Conservation (phyloP, 2,113 vertebrate species). For the Tringa solitaria region DNA sequence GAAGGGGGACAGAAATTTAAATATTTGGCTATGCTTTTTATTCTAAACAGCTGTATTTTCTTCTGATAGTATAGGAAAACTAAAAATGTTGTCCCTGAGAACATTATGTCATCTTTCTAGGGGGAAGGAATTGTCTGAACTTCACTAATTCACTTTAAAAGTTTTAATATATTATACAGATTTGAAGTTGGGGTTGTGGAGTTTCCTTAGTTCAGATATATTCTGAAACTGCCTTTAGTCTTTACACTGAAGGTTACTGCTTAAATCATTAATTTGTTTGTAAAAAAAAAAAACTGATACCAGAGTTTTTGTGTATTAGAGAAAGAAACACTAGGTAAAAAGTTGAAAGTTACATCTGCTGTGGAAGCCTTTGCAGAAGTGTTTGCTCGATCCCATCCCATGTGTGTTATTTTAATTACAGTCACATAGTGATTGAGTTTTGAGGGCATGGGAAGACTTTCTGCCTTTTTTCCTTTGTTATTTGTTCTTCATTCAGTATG, state of each 20-base stretch:
- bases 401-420: not conserved
- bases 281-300: not conserved
- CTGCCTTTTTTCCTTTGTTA: not conserved
- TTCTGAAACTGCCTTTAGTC: not conserved
- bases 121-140: not conserved
- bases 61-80: not conserved
- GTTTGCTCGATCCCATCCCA: not conserved
- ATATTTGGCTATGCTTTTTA: not conserved
- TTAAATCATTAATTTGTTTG: not conserved
- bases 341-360: not conserved
- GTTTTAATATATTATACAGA: not conserved
- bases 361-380: not conserved
- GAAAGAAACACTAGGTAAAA: not conserved
- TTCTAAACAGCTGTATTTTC: not conserved
- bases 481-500: not conserved
- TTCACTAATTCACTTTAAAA: not conserved
- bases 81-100: not conserved
- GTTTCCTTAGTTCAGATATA: not conserved
- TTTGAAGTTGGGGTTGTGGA: not conserved
- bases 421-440: not conserved
- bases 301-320: not conserved
- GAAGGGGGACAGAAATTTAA: not conserved
- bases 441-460: not conserved
- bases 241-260: not conserved
- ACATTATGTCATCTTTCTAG: not conserved